A percentile compares a stretch with the other conserved stretches of the same genome.
These are phyloP conservation scores for Balaenoptera acutorostrata DNA, from an alignment of 2,113 vertebrate genomes.

Conservation along the genomic window DNA sequence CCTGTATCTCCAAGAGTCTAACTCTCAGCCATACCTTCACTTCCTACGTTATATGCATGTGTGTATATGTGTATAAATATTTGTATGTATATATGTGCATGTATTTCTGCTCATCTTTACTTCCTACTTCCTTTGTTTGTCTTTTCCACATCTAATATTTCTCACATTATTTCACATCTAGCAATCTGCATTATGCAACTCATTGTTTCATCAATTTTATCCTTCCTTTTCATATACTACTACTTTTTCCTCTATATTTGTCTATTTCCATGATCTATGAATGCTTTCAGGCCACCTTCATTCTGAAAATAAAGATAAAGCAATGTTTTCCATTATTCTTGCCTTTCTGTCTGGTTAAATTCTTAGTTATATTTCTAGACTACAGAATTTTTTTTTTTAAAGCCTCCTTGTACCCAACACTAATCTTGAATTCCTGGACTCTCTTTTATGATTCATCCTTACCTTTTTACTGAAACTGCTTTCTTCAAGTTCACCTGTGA, in stretches of 20 bases:
- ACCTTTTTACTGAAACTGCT: background rate
- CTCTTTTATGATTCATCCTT: background rate
- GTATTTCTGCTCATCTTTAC: background rate
- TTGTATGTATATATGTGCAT: background rate
- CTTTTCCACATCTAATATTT: background rate
- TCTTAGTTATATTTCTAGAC: background rate
- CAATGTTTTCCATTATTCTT: background rate
- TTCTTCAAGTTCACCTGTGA: background rate
- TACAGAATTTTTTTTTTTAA: background rate
- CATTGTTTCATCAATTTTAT: background rate
- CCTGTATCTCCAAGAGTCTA: background rate
- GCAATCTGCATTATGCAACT: background rate
- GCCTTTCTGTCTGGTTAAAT: background rate
- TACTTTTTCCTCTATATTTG: background rate
- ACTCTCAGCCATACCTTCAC: background rate
- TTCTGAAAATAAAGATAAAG: background rate
- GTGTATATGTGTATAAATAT: background rate
- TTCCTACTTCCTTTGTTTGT: background rate
- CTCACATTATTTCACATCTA: background rate
- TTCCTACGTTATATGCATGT: background rate
- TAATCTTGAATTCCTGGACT: background rate
- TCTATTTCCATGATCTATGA: background rate
- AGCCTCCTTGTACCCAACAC: background rate
- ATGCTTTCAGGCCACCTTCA: background rate
- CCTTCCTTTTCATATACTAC: background rate